These are phyloP conservation scores for Agrypnia vestita DNA, from an alignment of 1,140 invertebrate species.

Conservation along the genomic window DNA sequence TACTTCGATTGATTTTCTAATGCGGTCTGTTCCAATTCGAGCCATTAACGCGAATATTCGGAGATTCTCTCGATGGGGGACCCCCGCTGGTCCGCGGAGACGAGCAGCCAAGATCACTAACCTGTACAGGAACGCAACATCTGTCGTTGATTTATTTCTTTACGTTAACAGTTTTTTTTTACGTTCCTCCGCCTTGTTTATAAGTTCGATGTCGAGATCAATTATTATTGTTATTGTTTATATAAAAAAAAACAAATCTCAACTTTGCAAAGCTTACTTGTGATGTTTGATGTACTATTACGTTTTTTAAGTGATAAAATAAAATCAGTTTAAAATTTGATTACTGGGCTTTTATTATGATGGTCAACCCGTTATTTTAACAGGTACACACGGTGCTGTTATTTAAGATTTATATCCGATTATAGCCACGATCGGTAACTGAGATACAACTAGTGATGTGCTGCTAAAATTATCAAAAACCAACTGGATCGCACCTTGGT, in stretches of 20 bases:
- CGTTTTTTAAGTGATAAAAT: conserved; percentile 59
- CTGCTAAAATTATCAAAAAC: no score
- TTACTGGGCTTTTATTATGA: no score
- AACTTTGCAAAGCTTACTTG: conserved; percentile 60
- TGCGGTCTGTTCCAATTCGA: conserved; percentile 15
- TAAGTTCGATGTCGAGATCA: conserved; percentile 53
- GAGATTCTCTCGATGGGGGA: neutral
- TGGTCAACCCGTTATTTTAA: no score
- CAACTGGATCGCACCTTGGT: no score
- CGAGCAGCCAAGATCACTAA: conserved; percentile 1
- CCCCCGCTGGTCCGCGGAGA: neutral
- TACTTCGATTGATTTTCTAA: conserved; percentile 43
- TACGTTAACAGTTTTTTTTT: conserved; percentile 38
- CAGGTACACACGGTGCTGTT: no score
- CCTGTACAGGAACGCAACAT: conserved; percentile 32
- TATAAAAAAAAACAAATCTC: conserved; percentile 48
- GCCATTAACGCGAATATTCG: neutral
- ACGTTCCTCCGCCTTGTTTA: conserved; percentile 58
- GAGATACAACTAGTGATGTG: no score
- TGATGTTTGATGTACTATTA: conserved; percentile 62
- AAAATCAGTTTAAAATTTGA: conserved; percentile 58
- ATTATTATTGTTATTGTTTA: conserved; percentile 59
- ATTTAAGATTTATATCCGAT: no score
- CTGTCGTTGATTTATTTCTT: conserved; percentile 48
- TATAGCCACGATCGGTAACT: no score